Base-by-base conservation (phyloP, 2,113 vertebrate genomes). In the Dinomys branickii region DNA sequence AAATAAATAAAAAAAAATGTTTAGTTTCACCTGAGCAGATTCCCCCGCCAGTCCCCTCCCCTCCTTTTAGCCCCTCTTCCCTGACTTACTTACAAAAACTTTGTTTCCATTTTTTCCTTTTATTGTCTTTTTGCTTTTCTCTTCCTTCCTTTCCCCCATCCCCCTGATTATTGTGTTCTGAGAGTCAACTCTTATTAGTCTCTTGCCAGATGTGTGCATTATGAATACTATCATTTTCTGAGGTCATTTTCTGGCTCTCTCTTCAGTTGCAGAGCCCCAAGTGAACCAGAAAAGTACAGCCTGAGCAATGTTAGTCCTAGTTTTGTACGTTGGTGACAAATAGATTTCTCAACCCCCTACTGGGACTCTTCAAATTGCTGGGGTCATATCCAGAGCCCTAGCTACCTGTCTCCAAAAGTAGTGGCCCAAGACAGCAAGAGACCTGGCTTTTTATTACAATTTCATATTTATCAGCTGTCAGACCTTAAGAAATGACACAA, bases 381-480 rank as follows among this genome's bases (percentile, higher is more conserved):
- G n/a, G 7, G 17, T 4, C 11, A 17, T 11, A 30, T 83, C 44
- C 78, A 83, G 83, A 94, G 35, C 75, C 65, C 63, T 50, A 90
- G 28, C 28, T 95, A 52, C 54, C 59, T 83, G 52, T 19, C 33
- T 95, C 44, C 28, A 85, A 97, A 91, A 86, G 13, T 75, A 88
- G 59, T 88, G 63, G 13, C n/a, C 2, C 87, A n/a, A 30, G 30
- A 87, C 12, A 81, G 20, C 35, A 90, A 52, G 58, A 89, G 16
- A 88, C 38, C 58, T 71, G 28, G 56, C 93, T 5, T 94, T 81
- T 94, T 58, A 28, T 88, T 96, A 44, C 16, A 85, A 13, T 88
- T 96, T 97, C 58, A 83, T 3, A n/a, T 91, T 94, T 82, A 95
- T 58, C 61, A 96, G 56, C 20, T 82, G 14, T 95, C 56, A 67